Evolutionary conservation across 2,113 vertebrate genomes (phyloP).

Genomic region (Hyaena hyaena): DNA sequence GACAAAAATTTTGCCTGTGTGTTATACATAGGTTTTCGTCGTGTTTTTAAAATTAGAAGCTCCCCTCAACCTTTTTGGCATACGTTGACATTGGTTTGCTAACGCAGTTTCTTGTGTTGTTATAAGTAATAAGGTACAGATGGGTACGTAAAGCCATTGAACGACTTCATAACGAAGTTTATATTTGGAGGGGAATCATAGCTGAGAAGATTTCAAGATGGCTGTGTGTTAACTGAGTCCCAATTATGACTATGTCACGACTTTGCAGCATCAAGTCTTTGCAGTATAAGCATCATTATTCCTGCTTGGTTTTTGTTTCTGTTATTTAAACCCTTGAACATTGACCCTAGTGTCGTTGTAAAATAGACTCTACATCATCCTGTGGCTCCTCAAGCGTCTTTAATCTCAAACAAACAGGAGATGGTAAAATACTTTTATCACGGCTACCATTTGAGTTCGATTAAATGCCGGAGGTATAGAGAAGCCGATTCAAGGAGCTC

Average conservation of each 20-base stretch:
- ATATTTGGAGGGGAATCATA: neutral
- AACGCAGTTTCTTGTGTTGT: neutral
- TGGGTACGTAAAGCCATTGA: neutral
- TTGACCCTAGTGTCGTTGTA: neutral
- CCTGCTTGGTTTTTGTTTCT: neutral
- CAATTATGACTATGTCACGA: too few species aligned
- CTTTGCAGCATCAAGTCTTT: neutral
- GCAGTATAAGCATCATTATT: neutral
- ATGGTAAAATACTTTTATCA: slow-evolving; percentile 36
- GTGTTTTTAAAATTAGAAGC: neutral
- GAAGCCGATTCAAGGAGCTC: neutral
- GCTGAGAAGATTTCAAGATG: neutral
- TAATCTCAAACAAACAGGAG: neutral
- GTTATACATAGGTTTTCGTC: neutral
- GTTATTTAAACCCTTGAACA: neutral
- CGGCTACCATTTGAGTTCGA: neutral
- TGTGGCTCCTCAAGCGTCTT: neutral
- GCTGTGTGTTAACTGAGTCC: neutral
- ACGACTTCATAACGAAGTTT: slow-evolving; percentile 1
- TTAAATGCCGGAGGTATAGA: neutral
- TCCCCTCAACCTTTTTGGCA: neutral
- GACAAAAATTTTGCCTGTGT: neutral
- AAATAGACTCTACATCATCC: neutral
- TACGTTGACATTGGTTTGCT: neutral
- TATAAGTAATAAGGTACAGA: neutral